Percentiles rank a stretch among this genome's conserved stretches.
Conservation (phyloP, 2,888 invertebrate genomes). For the Neria commutata region DNA sequence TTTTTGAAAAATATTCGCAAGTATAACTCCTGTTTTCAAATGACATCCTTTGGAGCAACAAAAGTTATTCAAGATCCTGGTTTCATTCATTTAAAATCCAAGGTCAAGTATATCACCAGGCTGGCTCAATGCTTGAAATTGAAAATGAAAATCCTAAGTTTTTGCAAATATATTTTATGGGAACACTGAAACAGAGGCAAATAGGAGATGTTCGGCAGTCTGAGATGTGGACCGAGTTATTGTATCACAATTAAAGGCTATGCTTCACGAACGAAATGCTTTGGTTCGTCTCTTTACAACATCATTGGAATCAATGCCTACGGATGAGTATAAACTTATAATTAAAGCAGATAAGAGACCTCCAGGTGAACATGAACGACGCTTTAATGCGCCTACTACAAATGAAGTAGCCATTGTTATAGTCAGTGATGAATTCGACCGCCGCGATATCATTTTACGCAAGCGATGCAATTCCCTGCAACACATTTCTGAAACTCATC, state of each 20-base stretch:
- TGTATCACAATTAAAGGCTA: not conserved
- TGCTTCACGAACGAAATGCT: not conserved
- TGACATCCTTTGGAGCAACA: constrained; percentile 18
- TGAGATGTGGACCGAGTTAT: not conserved
- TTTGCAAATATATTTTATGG: not conserved
- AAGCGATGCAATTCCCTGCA: not conserved
- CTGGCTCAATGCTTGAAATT: not conserved
- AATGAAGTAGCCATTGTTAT: constrained; percentile 4
- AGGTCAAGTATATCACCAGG: not conserved
- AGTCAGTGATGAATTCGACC: not conserved
- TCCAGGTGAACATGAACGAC: not conserved
- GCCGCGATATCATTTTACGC: not conserved
- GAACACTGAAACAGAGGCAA: not conserved
- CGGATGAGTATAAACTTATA: not conserved
- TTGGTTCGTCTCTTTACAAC: not conserved
- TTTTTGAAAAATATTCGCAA: no score
- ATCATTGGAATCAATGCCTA: not conserved
- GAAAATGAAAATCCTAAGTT: not conserved
- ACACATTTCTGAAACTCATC: not conserved
- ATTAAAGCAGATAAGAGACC: constrained; percentile 2
- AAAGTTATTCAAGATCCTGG: constrained; percentile 7
- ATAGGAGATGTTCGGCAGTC: not conserved
- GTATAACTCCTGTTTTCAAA: constrained; percentile 14
- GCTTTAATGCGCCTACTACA: not conserved
- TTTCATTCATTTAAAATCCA: not conserved